These are phyloP conservation scores for Falcaria lacertinaria DNA, from an alignment of 2,888 invertebrate species.

Conservation along the genomic window DNA sequence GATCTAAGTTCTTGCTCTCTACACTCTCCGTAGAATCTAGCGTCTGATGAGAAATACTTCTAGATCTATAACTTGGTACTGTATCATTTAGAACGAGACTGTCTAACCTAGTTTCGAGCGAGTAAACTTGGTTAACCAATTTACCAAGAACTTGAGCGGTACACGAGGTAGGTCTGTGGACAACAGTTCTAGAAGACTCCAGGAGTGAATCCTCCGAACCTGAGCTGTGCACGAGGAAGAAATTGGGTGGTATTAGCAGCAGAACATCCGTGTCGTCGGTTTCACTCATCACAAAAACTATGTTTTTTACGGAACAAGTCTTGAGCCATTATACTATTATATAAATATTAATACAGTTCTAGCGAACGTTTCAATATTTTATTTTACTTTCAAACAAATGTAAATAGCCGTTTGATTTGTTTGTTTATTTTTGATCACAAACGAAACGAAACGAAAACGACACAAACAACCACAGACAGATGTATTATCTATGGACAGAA, in stretches of 20 bases:
- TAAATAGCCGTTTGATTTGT: too few relatives aligned
- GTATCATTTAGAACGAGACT: constrained; percentile 59
- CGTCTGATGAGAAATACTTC: constrained; percentile 30
- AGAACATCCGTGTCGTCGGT: constrained; percentile 91
- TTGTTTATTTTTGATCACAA: too few relatives aligned
- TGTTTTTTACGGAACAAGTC: constrained; percentile 18
- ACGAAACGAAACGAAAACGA: too few relatives aligned
- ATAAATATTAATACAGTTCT: not conserved
- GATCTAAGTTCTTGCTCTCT: constrained; percentile 49
- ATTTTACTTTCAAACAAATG: too few relatives aligned
- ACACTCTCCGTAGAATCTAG: constrained; percentile 56
- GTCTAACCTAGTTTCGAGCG: constrained; percentile 79
- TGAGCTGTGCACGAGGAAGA: constrained; percentile 82
- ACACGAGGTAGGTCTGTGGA: constrained; percentile 64
- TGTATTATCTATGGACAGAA: too few relatives aligned
- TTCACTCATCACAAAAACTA: constrained; percentile 64
- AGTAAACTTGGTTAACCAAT: constrained; percentile 81
- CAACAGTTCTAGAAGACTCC: constrained; percentile 67
- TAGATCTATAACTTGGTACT: constrained; percentile 40
- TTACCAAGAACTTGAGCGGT: constrained; percentile 73
- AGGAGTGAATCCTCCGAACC: constrained; percentile 74
- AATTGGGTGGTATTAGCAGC: constrained; percentile 88
- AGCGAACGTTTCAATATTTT: too few relatives aligned
- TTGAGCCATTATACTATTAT: constrained; percentile 51
- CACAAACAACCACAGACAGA: too few relatives aligned